Evolutionary conservation across 1,140 invertebrate genomes (phyloP).

Genomic region (Musca domestica): DNA sequence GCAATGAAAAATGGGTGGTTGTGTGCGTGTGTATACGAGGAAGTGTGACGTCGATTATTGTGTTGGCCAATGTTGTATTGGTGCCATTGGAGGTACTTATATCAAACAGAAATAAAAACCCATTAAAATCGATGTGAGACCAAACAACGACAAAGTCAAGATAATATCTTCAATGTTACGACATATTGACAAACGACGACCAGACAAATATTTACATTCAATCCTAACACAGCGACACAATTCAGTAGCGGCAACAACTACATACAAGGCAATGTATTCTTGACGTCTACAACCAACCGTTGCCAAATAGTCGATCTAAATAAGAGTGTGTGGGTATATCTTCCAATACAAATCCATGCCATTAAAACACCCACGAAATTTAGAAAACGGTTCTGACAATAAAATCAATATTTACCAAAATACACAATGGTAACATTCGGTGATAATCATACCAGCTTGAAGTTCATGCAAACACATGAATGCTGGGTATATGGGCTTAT

Average conservation of each 20-base stretch:
- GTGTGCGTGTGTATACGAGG: too few species aligned
- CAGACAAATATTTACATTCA: conserved; percentile 12
- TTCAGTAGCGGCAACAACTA: neutral
- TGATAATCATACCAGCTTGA: neutral
- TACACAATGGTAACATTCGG: conserved; percentile 8
- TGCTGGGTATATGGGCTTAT: too few species aligned
- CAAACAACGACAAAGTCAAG: neutral
- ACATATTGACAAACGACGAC: conserved; percentile 19
- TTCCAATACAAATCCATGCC: too few species aligned
- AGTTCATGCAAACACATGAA: too few species aligned
- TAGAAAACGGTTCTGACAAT: neutral
- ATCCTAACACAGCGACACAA: neutral
- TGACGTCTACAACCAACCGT: neutral
- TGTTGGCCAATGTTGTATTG: too few species aligned
- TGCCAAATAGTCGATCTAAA: neutral
- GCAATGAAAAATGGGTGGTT: too few species aligned
- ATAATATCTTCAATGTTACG: conserved; percentile 9
- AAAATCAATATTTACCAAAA: conserved; percentile 5
- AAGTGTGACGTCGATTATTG: too few species aligned
- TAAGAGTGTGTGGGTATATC: neutral
- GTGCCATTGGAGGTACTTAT: too few species aligned
- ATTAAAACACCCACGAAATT: too few species aligned
- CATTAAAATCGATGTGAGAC: too few species aligned
- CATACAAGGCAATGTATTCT: neutral
- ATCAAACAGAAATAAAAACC: too few species aligned